A percentile compares a stretch with the other conserved stretches of the same genome.
Evolutionary conservation across 2,113 vertebrate genomes (phyloP).

Genomic region (Serinus canaria): DNA sequence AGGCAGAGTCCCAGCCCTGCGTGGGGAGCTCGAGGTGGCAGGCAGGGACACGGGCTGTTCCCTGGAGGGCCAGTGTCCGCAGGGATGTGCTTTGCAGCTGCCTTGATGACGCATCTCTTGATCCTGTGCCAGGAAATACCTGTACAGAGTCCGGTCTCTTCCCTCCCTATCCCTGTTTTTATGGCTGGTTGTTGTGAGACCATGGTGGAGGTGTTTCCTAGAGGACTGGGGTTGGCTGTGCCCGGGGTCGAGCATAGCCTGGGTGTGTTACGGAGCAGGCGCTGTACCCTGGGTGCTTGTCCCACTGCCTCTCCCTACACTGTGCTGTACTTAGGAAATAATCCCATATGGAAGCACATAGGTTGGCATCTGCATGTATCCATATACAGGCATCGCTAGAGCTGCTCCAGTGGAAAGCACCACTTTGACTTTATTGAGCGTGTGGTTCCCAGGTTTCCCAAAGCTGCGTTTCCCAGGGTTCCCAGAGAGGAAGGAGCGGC

Average conservation of each 20-base stretch:
- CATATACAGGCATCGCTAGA: not conserved
- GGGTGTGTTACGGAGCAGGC: not conserved
- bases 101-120: not conserved
- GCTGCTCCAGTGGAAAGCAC: not conserved
- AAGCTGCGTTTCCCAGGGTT: not conserved
- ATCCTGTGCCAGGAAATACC: not conserved
- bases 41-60: not conserved
- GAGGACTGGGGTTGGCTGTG: not conserved
- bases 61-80: not conserved
- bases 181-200: not conserved
- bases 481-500: not conserved
- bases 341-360: not conserved
- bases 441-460: slow-evolving; percentile 17
- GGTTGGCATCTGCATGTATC: not conserved
- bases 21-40: rapidly evolving
- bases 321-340: not conserved
- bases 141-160: not conserved
- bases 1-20: not conserved
- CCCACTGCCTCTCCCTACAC: not conserved
- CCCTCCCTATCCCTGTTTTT: not conserved
- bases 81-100: not conserved
- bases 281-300: rapidly evolving
- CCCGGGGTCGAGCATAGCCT: not conserved
- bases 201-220: not conserved
- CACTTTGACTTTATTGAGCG: not conserved